Conservation (phyloP, 2,797 vertebrate species). For the Pseudopleuronectes americanus region DNA sequence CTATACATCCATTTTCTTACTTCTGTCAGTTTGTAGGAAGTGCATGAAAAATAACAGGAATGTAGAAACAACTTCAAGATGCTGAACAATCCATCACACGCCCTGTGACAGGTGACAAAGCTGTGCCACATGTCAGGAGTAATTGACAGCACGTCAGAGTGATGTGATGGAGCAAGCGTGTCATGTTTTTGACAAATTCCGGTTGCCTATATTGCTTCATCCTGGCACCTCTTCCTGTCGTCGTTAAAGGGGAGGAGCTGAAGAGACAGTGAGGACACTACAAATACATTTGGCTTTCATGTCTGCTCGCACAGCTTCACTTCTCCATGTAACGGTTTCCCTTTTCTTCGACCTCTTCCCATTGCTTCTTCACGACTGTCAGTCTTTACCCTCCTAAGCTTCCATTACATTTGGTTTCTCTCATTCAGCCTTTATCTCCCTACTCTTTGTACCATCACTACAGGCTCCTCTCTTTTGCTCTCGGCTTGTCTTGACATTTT, state of each 20-base stretch:
- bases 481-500: constrained; percentile 26
- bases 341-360: constrained; percentile 27
- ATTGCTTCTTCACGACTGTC: constrained; percentile 42
- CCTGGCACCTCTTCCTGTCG: constrained; percentile 26
- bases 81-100: constrained; percentile 25
- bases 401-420: constrained; percentile 30
- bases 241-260: no score
- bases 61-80: constrained; percentile 11
- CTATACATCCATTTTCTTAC: no score
- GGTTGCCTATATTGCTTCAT: not conserved
- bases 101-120: constrained; percentile 25
- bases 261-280: no score
- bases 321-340: not conserved
- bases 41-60: constrained; percentile 15
- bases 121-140: constrained; percentile 19
- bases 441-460: constrained; percentile 33
- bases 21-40: not conserved
- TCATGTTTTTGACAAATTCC: constrained; percentile 27
- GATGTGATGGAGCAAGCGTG: constrained; percentile 21
- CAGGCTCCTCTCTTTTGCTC: constrained; percentile 18
- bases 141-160: constrained; percentile 44
- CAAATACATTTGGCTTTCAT: constrained; percentile 11
- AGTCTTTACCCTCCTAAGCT: constrained; percentile 21
- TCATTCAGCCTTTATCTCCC: constrained; percentile 28
- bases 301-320: constrained; percentile 27